Base-by-base conservation (phyloP, 2,797 vertebrate species). In the Avahi laniger region DNA sequence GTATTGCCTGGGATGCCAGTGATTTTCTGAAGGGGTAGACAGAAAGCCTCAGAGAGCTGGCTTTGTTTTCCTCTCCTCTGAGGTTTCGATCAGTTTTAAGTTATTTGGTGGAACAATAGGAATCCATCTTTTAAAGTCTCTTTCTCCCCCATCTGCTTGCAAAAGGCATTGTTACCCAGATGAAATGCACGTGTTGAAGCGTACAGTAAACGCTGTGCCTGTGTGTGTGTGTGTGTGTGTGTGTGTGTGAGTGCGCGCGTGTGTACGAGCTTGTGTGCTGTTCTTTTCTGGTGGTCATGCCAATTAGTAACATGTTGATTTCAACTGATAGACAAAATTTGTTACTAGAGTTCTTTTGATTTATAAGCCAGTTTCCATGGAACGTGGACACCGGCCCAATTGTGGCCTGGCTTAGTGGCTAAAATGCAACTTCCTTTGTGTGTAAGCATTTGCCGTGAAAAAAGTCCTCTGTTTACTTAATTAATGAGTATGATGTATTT, bases 1-100 rank as follows among this genome's bases (percentile, higher is more conserved):
- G 86, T 89, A 87, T 91, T 96, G 80, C 7, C 46, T 4, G 80
- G 72, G 92, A 96, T 22, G 72, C 91, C 92, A 94, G 75, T 59
- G 33, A 88, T 98, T 91, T 91, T 97, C 81, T 96, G 93, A 93
- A 95, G 81, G 92, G 86, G 73, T 69, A 93, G 96, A 72, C 0
- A 0, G 95, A 94, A 97, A 96, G 46, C 13, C 28, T 59, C 24
- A 46, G 86, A 57, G 0, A 96, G 38, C 88, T 95, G 81, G 81
- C 97, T 87, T 96, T 97, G 75, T 95, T 97, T 98, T 97, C 50
- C 82, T 94, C 46, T 84, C 86, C 59, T 61, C 91, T 70, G 95
- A 96, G 93, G 89, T 76, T 96, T 93, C 33, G 41, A 46, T 91
- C 82, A 15, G 48, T 63, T 88, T 95, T 97, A 52, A 85, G 93